Evolutionary conservation across 2,888 invertebrate species (phyloP).

Genomic region (Nymphalis c-album): DNA sequence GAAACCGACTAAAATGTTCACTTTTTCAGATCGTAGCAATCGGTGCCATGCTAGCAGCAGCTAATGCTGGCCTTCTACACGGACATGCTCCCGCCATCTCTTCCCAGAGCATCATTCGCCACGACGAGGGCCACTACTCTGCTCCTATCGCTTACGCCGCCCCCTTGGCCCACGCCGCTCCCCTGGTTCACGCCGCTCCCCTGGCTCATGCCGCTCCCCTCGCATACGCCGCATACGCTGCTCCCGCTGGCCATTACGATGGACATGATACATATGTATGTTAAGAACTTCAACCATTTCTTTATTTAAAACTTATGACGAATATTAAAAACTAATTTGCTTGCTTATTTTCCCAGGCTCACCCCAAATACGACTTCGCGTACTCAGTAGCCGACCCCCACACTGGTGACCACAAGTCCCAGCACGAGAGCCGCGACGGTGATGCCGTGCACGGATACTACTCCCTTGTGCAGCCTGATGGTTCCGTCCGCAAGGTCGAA

Average conservation of each 20-base stretch:
- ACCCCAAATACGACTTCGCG: conserved; percentile 59
- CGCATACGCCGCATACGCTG: conserved; percentile 39
- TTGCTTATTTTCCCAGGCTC: conserved; percentile 40
- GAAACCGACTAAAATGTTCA: background rate
- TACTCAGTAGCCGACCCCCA: conserved; percentile 73
- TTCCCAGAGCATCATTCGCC: conserved; percentile 56
- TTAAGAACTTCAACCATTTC: background rate
- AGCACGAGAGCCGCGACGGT: conserved; percentile 66
- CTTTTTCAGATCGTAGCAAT: conserved; percentile 47
- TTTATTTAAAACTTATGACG: background rate
- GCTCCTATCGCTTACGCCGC: conserved; percentile 42
- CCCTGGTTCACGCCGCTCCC: conserved; percentile 47
- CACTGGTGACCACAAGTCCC: conserved; percentile 74
- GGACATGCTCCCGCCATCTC: conserved; percentile 52
- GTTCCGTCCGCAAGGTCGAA: conserved; percentile 69
- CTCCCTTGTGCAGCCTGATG: conserved; percentile 72
- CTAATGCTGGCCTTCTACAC: conserved; percentile 62
- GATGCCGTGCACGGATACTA: conserved; percentile 79
- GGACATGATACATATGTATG: conserved; percentile 49
- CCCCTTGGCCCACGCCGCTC: conserved; percentile 47
- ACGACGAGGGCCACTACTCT: conserved; percentile 52
- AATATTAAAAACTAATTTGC: background rate
- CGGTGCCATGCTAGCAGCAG: conserved; percentile 54
- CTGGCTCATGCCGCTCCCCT: conserved; percentile 30
- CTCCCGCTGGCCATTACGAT: conserved; percentile 48